Evolutionary conservation across 2,113 vertebrate genomes (phyloP), one percentile per base, ranked within the genome.

Genomic region (Proterorhinus semilunaris): DNA sequence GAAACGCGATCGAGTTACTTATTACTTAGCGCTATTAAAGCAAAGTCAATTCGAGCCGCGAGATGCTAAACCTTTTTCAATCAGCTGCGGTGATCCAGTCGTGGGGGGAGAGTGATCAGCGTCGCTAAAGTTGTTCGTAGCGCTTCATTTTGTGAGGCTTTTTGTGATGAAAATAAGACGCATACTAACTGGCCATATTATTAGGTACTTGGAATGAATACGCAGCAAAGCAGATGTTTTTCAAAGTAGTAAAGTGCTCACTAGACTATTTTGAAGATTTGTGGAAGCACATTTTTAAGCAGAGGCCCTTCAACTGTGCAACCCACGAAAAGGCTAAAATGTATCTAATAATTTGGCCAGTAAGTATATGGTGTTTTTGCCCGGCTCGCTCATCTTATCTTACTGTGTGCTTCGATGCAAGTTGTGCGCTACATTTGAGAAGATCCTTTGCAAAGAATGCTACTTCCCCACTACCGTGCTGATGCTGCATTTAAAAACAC

Each of bases 111-210:
- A 52, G 42, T 52, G 17, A 68, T 13, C 17, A 62, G 45, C 48
- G 72, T 48, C 75, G 2, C 45, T 67, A 17, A 16, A 2, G 43
- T 53, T 2, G 69, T 70, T 70, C 50, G 1, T 53, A 69, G 50
- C 15, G 3, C 9, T 12, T 12, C 10, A 12, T 45, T n/a, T 58
- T 42, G 27, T 42, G 4, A n/a, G 42, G 15, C 13, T 61, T 61
- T 61, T 61, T 44, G 10, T 3, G 6, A 15, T 42, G 6, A 5
- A 42, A 58, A 10, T 12, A 50, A 47, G 46, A 27, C n/a, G n/a
- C 55, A 42, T 21, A 27, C 17, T 42, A 10, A 58, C 11, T 17
- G 54, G 50, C 13, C 21, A 57, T 10, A 57, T 9, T 12, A 42
- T 58, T 42, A 58, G 12, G 21, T 36, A 13, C 21, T 13, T 55